Base-by-base conservation (phyloP, 2,888 invertebrate genomes). In the Eupelmus urozonus region DNA sequence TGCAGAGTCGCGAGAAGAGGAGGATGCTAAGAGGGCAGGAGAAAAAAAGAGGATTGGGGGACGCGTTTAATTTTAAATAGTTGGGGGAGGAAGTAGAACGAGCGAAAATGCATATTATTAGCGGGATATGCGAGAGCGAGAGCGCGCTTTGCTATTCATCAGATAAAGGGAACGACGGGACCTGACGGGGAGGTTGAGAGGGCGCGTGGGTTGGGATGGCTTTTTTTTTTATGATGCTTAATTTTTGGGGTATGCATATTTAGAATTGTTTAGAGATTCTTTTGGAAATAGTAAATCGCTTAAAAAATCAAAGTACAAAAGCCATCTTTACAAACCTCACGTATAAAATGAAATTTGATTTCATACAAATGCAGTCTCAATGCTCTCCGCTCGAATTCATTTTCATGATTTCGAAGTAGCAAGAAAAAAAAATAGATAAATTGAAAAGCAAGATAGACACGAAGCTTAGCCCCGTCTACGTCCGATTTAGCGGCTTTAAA, bases 401-500 rank as follows among this genome's bases (percentile, higher is more conserved):
- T 45, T 45, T 2, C 4, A 45, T 34, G 45, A 45, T 2, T 13
- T 20, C 13, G 18, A 1, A 20, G 4, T 13, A 20, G 23, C n/a
- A n/a, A n/a, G 45, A 45, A 45, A 45, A 13, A 45, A 45, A 45
- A 45, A 45, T 13, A 16, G 16, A 7, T 13, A 16, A 45, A 45
- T 9, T 1, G 23, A 53, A 23, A 18, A 18, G 20, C 23, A 27
- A 57, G 66, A 29, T 23, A 51, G 29, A 51, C 62, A 11, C 16
- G 27, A 3, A 42, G 18, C 9, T 4, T 25, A 23, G 59, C 34
- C 53, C 45, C 59, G 76, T 81, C 81, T 81, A 81, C 80, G 83
- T 82, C 69, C 83, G 83, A 81, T 86, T 85, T 82, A 80, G 81
- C 84, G 85, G 85, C 86, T 86, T 76, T 85, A 87, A 88, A 89